Percentiles rank a stretch among this genome's conserved stretches.
These are phyloP conservation scores for Anolis carolinensis DNA, from an alignment of 2,113 vertebrate species.

Conservation along the genomic window DNA sequence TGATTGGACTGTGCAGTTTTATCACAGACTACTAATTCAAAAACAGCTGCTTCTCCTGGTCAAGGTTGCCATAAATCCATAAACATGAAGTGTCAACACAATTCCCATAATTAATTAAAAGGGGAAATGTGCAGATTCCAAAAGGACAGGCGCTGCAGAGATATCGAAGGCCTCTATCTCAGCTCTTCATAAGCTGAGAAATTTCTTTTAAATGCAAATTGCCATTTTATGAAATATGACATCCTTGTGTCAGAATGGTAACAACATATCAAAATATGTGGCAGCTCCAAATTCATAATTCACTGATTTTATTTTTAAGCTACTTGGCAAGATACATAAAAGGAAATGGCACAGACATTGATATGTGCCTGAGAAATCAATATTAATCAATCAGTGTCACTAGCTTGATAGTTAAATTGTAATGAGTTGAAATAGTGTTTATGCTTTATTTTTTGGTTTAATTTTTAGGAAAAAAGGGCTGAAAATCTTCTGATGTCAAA, in stretches of 20 bases:
- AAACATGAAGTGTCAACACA: conserved; percentile 1
- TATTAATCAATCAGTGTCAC: conserved; percentile 57
- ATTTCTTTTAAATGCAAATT: conserved; percentile 45
- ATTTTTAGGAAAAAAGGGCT: neutral
- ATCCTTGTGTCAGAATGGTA: conserved; percentile 17
- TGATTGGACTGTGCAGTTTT: neutral
- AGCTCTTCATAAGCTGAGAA: conserved; percentile 7
- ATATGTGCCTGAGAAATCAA: conserved; percentile 45
- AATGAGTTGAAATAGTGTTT: conserved; percentile 9
- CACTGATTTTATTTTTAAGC: conserved; percentile 50
- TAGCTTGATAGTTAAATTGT: conserved; percentile 41
- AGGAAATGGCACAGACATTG: conserved; percentile 35
- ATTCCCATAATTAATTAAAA: conserved; percentile 4
- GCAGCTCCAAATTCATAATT: conserved; percentile 48
- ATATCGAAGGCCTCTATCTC: conserved; percentile 7
- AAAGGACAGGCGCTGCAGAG: neutral
- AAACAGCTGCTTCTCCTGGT: conserved; percentile 1
- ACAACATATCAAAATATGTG: conserved; percentile 43
- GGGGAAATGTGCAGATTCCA: neutral
- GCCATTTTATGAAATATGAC: conserved; percentile 26
- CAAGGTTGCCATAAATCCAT: neutral
- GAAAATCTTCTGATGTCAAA: neutral
- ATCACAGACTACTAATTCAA: neutral
- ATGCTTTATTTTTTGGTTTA: conserved; percentile 11
- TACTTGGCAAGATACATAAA: conserved; percentile 47